Conservation (phyloP, 2,113 vertebrate genomes). For the Ictidomys tridecemlineatus region DNA sequence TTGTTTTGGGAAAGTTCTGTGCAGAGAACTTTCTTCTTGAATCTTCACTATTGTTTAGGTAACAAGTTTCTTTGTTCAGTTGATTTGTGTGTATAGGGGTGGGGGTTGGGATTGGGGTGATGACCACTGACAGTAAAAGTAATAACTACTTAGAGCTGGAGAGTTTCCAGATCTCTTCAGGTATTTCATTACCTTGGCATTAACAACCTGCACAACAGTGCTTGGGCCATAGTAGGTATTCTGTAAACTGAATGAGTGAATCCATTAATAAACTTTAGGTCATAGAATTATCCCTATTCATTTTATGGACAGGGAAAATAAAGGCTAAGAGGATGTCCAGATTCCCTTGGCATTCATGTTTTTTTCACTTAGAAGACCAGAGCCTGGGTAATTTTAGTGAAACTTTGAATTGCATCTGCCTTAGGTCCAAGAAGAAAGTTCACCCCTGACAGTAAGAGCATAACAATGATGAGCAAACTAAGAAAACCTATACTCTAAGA, state of each 20-base stretch:
- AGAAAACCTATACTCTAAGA: neutral
- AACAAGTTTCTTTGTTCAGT: constrained; percentile 19
- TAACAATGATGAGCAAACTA: neutral
- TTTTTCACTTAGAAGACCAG: neutral
- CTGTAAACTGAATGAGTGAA: neutral
- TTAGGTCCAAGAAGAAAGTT: neutral
- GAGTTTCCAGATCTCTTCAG: neutral
- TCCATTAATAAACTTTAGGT: neutral
- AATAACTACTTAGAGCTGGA: neutral
- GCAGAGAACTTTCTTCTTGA: neutral
- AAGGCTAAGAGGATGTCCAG: neutral
- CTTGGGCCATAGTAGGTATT: neutral
- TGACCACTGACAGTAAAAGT: neutral
- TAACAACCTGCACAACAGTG: neutral
- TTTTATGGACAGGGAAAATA: neutral
- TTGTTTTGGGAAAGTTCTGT: neutral
- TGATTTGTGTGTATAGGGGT: neutral
- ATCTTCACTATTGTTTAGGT: neutral
- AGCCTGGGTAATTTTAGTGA: neutral
- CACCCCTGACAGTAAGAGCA: neutral
- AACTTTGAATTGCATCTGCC: neutral
- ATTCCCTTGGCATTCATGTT: neutral
- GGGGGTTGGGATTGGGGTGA: rapidly evolving
- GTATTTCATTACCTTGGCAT: neutral
- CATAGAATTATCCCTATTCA: neutral